Evolutionary conservation across 2,797 vertebrate species (phyloP), one percentile per base, ranked within the genome.

Genomic region (Heterohyrax brucei): DNA sequence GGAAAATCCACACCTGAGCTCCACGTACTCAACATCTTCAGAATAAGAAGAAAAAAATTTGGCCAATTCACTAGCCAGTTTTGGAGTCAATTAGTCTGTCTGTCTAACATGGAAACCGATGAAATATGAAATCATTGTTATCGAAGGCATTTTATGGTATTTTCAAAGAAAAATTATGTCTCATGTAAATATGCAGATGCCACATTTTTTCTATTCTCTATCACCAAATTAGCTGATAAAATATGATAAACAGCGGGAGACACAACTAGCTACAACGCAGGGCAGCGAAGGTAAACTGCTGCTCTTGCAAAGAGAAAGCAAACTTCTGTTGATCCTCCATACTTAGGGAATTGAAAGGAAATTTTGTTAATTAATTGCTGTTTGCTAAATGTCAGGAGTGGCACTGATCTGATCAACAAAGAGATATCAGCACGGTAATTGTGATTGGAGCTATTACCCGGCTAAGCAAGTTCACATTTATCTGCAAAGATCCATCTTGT

Each of bases 1-100:
- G 46, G 39, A 86, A 96, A 96, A 94, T 81, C 82, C 78, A 83
- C 79, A 81, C 62, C 30, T 91, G 75, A 91, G 59, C 7, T 16
- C 72, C 75, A 73, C 13, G 61, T 95, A 66, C 79, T 92, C 93
- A 83, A 81, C 59, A 95, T 73, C 62, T 87, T 10, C 72, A 91
- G 24, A 90, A 72, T n/a, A 26, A 89, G 33, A 83, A 8, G 26
- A 77, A 87, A 64, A 92, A 64, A 16, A 78, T 90, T 70, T 81
- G 78, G 82, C 21, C 26, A 72, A 79, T 81, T 87, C 70, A 81
- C 87, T 81, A 66, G 7, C 56, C 83, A 87, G 26, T 5, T 82
- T 61, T 94, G 68, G 79, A 48, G 91, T 84, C 5, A 76, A 82
- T 88, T 72, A 78, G 8, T 76, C 18, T 88, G 48, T 10, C 7